Conservation (phyloP, 2,888 invertebrate genomes). For the Doris montereyensis region DNA sequence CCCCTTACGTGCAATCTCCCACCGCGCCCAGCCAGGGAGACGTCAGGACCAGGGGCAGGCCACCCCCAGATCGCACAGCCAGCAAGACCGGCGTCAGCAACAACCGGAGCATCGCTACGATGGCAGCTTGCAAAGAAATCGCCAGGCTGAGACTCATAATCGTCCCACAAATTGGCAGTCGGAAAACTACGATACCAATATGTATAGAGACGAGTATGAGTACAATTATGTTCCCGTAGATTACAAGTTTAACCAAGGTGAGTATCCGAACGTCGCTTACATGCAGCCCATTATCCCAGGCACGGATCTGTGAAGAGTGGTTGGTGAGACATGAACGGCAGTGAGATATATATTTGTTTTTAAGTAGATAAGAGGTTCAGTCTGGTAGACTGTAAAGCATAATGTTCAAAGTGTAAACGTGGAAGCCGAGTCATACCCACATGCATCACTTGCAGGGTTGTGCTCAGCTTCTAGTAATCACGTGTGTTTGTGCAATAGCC, state of each 20-base stretch:
- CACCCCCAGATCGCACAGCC: neutral
- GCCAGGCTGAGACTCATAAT: neutral
- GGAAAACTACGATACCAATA: neutral
- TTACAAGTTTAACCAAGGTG: neutral
- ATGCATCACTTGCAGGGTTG: too few species aligned
- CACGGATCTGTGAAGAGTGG: conserved; percentile 41
- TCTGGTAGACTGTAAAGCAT: too few species aligned
- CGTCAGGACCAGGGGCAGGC: neutral
- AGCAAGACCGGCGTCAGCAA: neutral
- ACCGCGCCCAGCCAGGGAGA: neutral
- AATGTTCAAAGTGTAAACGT: too few species aligned
- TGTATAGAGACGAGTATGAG: neutral
- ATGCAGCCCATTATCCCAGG: conserved; percentile 40
- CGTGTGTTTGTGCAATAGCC: too few species aligned
- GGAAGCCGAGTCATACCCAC: too few species aligned
- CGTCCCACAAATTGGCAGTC: neutral
- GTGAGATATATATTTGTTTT: too few species aligned
- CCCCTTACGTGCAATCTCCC: neutral
- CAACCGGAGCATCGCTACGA: neutral
- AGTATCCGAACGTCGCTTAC: conserved; percentile 26
- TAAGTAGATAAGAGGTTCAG: too few species aligned
- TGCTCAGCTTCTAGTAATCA: too few species aligned
- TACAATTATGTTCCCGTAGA: conserved; percentile 22
- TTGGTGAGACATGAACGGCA: too few species aligned
- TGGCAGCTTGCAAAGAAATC: neutral